A percentile compares a stretch with the other conserved stretches of the same genome.
Conservation (phyloP, 1,140 invertebrate genomes). For the Schmidtea mediterranea region DNA sequence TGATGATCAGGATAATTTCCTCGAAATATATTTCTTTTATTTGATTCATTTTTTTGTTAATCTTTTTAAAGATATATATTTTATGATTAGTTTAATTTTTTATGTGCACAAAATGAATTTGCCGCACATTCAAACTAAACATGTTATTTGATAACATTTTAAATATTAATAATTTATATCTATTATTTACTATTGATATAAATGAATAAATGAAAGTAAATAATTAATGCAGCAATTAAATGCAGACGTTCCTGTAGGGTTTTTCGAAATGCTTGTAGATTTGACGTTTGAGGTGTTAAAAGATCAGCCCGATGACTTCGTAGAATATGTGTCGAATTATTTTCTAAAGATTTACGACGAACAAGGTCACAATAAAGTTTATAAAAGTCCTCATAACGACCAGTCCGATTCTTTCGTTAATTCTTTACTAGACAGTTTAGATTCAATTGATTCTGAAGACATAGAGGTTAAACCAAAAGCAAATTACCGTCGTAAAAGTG, state of each 20-base stretch:
- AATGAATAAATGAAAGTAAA: no score
- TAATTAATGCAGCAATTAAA: no score
- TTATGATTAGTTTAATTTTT: no score
- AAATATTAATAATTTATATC: no score
- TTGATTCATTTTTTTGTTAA: no score
- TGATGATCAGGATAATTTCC: no score
- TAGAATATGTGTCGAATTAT: constrained; percentile 68
- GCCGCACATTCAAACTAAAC: no score
- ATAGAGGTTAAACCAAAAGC: constrained; percentile 9
- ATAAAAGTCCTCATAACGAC: constrained; percentile 12
- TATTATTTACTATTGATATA: no score
- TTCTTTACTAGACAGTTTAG: constrained; percentile 1
- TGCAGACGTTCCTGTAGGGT: constrained; percentile 45
- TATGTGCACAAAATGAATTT: no score
- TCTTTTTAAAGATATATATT: no score
- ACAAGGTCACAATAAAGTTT: constrained; percentile 2
- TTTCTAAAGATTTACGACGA: constrained; percentile 38
- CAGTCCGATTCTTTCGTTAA: constrained; percentile 28
- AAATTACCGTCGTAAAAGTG: background rate
- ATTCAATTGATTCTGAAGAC: constrained; percentile 6
- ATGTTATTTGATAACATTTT: no score
- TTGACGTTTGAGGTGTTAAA: constrained; percentile 77
- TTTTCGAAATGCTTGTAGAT: constrained; percentile 67
- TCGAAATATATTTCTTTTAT: no score
- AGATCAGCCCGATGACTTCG: constrained; percentile 60